Conservation (phyloP, 2,113 vertebrate species). For the Petromus typicus region DNA sequence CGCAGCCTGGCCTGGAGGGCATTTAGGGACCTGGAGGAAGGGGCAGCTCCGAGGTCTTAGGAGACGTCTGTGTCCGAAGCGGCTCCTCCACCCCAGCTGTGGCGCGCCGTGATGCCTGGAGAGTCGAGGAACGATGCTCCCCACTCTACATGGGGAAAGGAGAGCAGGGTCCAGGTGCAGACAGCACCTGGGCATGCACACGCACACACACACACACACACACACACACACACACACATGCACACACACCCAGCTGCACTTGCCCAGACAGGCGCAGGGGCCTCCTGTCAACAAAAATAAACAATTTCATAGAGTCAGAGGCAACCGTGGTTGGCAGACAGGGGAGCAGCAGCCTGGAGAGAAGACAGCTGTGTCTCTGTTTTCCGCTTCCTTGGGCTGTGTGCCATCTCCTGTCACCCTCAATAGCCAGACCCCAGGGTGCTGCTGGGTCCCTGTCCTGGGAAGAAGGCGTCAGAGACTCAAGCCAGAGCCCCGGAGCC, state of each 20-base stretch:
- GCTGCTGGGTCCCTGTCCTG: not conserved
- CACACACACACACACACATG: no score
- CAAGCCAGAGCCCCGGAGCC: no score
- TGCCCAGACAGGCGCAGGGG: no score
- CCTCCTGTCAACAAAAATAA: not conserved
- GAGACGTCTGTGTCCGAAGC: not conserved
- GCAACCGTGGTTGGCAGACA: not conserved
- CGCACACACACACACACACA: no score
- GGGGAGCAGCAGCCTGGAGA: not conserved
- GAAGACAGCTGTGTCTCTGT: not conserved
- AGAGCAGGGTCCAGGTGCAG: not conserved
- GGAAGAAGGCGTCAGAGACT: not conserved
- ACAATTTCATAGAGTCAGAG: not conserved
- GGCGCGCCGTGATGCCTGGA: not conserved
- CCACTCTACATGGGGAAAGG: fast-evolving
- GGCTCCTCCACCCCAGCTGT: not conserved
- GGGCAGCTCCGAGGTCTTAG: not conserved
- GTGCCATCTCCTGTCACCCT: no score
- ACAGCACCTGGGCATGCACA: not conserved
- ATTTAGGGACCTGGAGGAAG: not conserved
- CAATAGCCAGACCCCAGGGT: not conserved
- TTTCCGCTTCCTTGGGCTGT: no score
- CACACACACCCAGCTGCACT: not conserved
- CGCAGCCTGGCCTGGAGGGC: not conserved
- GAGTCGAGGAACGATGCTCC: not conserved